Evolutionary conservation across 2,888 invertebrate genomes (phyloP).

Genomic region (Drosophila infuscata): DNA sequence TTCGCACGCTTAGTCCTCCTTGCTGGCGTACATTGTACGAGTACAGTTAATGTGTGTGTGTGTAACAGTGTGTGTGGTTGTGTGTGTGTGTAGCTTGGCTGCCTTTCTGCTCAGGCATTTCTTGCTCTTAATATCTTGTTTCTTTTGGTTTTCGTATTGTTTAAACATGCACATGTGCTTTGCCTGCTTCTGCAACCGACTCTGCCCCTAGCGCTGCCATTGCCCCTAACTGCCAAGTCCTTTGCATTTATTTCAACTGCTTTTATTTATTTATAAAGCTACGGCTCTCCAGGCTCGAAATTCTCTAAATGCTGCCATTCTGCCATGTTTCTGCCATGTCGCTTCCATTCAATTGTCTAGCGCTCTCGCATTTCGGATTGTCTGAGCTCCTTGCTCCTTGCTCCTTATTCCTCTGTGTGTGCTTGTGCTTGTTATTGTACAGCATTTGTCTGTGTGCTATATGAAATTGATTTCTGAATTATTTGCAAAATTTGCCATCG

Average conservation of each 20-base stretch:
- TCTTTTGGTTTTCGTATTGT: constrained; percentile 57
- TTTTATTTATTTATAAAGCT: constrained; percentile 75
- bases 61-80: background rate
- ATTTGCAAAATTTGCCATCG: constrained; percentile 57
- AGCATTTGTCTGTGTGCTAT: constrained; percentile 47
- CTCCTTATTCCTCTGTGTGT: constrained; percentile 20
- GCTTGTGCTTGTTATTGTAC: constrained; percentile 3
- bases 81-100: constrained; percentile 36
- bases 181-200: constrained; percentile 3
- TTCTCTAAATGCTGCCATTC: constrained; percentile 53
- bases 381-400: constrained; percentile 28
- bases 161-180: constrained; percentile 65
- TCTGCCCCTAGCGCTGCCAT: constrained; percentile 14
- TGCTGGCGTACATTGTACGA: constrained; percentile 19
- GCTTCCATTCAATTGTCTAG: constrained; percentile 56
- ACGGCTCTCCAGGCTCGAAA: constrained; percentile 23
- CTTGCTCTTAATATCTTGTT: constrained; percentile 77
- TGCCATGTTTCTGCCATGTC: constrained; percentile 72
- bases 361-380: constrained; percentile 25
- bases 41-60: constrained; percentile 9
- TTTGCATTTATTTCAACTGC: constrained; percentile 73
- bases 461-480: constrained; percentile 78
- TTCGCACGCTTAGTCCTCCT: constrained; percentile 64
- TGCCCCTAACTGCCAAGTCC: constrained; percentile 29
- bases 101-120: constrained; percentile 58